phyloP scores from a whole-genome alignment of 2,113 vertebrate genomes.

The Serinus canaria region DNA sequence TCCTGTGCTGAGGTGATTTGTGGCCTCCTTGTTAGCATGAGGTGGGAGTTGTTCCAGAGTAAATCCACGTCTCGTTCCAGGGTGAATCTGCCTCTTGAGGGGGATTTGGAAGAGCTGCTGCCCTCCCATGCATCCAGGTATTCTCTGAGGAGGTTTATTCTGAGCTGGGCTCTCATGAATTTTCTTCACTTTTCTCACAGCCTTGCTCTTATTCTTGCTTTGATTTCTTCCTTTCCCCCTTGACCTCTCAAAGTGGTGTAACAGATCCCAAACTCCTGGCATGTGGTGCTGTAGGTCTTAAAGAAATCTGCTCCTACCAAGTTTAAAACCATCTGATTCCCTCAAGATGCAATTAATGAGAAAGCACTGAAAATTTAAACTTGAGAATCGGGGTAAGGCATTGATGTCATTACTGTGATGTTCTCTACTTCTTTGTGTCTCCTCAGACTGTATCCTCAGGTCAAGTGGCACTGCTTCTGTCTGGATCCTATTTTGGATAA shows the following conservation, averaged over 20 bases:
- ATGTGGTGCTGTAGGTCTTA: background rate
- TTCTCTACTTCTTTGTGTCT: background rate
- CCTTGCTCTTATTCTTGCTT: background rate
- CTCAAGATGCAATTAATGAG: background rate
- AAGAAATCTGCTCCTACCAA: background rate
- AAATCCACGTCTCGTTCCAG: background rate
- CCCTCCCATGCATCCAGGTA: rapidly evolving
- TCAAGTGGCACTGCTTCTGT: background rate
- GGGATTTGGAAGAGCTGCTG: background rate
- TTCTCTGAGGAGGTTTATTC: background rate
- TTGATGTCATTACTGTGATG: background rate
- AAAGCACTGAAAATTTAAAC: background rate
- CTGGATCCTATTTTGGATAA: background rate
- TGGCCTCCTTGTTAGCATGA: background rate
- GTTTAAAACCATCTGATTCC: background rate
- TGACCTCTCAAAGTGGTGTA: rapidly evolving
- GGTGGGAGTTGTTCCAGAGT: background rate
- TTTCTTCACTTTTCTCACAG: background rate
- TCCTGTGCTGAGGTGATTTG: background rate
- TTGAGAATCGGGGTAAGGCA: background rate
- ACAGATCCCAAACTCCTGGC: background rate
- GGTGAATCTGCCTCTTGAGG: background rate
- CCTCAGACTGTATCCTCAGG: background rate
- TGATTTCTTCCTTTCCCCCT: background rate
- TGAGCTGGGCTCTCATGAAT: background rate